phyloP scores from a whole-genome alignment of 2,113 vertebrate genomes.

The Carassius gibelio region DNA sequence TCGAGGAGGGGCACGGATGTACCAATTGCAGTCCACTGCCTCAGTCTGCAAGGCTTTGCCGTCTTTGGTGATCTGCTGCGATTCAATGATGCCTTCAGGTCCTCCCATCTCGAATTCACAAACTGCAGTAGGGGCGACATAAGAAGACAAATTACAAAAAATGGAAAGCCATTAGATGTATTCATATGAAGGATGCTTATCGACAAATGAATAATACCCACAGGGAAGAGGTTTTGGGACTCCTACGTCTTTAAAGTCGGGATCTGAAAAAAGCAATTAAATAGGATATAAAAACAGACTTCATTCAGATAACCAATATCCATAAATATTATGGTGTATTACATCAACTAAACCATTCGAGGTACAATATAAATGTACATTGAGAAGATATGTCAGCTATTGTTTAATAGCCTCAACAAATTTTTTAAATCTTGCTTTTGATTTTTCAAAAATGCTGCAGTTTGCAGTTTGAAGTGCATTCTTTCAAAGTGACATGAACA shows the following conservation, averaged over 20 bases:
- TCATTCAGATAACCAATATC: constrained; percentile 45
- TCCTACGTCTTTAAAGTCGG: constrained; percentile 97
- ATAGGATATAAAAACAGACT: constrained; percentile 55
- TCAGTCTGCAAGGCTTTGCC: constrained; percentile 90
- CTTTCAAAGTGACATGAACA: background rate
- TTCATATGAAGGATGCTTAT: constrained; percentile 31
- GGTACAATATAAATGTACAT: background rate
- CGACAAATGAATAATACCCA: constrained; percentile 80
- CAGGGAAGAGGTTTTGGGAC: constrained; percentile 95
- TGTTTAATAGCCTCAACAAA: constrained; percentile 18
- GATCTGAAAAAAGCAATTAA: constrained; percentile 84
- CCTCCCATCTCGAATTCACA: constrained; percentile 99
- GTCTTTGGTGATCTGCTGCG: constrained; percentile 92
- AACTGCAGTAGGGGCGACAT: constrained; percentile 71
- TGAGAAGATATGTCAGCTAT: background rate
- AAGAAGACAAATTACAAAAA: constrained; percentile 38
- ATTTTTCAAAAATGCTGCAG: constrained; percentile 6
- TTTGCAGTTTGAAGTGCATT: background rate
- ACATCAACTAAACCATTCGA: background rate
- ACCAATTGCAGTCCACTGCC: constrained; percentile 99
- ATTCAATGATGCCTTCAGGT: constrained; percentile 97
- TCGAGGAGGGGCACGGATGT: constrained; percentile 91
- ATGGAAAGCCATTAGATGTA: constrained; percentile 18
- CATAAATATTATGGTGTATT: constrained; percentile 36
- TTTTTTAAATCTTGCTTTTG: background rate